phyloP scores from a whole-genome alignment of 2,797 vertebrate species.

The Capromys pilorides region DNA sequence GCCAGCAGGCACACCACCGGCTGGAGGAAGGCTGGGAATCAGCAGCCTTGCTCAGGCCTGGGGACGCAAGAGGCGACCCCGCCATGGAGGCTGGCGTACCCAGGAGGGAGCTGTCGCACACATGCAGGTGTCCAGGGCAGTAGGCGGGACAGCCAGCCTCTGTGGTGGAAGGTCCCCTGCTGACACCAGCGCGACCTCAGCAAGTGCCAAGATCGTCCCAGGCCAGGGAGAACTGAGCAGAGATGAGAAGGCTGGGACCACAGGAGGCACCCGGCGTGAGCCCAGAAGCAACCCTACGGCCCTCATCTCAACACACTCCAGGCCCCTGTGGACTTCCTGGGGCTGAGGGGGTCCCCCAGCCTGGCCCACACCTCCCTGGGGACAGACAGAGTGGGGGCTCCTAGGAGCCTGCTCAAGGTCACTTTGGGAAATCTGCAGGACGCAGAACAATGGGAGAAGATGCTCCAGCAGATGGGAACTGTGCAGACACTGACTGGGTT shows the following conservation, averaged over 20 bases:
- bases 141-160: rapidly evolving
- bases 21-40: neutral
- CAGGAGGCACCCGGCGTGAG: neutral
- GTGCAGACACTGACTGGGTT: neutral
- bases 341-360: neutral
- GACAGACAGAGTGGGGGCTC: neutral
- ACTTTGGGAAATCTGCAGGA: neutral
- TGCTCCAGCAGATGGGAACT: neutral
- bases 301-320: neutral
- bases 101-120: neutral
- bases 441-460: neutral
- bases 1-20: neutral
- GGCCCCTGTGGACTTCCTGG: no score
- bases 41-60: neutral
- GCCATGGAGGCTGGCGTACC: neutral
- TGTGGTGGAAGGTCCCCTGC: neutral
- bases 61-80: neutral
- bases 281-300: neutral
- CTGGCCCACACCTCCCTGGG: neutral
- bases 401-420: neutral
- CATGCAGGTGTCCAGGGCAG: no score
- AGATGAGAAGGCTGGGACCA: neutral
- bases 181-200: neutral
- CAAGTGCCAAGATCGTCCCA: neutral
- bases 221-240: neutral